Percentiles rank a stretch among this genome's conserved stretches.
phyloP scores from a whole-genome alignment of 2,113 vertebrate species.

The Bubo blakistoni region DNA sequence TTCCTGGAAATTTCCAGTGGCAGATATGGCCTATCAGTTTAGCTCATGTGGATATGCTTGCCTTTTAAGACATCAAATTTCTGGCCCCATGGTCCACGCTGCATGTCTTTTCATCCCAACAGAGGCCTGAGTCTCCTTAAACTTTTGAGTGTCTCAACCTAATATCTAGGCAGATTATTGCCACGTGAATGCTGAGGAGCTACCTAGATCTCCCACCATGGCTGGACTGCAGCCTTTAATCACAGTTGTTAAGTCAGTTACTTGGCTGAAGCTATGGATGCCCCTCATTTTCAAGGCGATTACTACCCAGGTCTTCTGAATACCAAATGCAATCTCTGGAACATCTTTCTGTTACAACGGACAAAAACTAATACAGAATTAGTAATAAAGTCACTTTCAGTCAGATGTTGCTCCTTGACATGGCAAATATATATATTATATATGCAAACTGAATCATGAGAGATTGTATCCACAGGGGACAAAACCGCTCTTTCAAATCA shows the following conservation, averaged over 20 bases:
- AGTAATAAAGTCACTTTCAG: background rate
- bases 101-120: background rate
- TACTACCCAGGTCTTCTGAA: background rate
- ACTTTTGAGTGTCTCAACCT: background rate
- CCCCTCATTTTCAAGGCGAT: background rate
- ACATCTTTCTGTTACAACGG: background rate
- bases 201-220: background rate
- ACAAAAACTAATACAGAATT: background rate
- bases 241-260: background rate
- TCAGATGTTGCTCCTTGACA: background rate
- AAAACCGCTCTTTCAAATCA: conserved; percentile 15
- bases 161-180: background rate
- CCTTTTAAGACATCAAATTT: background rate
- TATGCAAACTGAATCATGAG: background rate
- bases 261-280: background rate
- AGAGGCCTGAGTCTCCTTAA: background rate
- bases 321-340: background rate
- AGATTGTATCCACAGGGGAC: background rate
- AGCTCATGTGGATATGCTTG: background rate
- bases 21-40: background rate
- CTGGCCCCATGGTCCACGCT: background rate
- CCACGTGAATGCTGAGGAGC: background rate
- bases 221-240: background rate
- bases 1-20: background rate
- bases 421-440: background rate